phyloP scores from a whole-genome alignment of 2,113 vertebrate genomes.

The Embiotoca jacksoni region DNA sequence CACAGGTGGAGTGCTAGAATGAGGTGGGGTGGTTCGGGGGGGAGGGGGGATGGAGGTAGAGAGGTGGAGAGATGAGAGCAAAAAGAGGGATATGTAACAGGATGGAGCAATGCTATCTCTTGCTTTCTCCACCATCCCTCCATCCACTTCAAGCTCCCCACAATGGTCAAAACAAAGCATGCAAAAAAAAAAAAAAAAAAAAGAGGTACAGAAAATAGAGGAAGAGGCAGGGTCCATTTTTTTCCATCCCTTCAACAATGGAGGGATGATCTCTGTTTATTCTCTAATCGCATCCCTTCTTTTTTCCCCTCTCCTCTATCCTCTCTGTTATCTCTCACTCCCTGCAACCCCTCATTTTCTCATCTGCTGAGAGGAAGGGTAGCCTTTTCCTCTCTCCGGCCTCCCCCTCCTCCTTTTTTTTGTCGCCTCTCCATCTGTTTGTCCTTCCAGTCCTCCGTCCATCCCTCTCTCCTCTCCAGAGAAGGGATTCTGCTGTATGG shows the following conservation, averaged over 20 bases:
- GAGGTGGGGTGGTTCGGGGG: slow-evolving; percentile 40
- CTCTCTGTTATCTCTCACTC: slow-evolving; percentile 59
- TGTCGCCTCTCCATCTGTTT: slow-evolving; percentile 70
- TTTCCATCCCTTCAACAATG: slow-evolving; percentile 75
- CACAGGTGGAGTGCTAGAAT: slow-evolving; percentile 76
- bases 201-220: slow-evolving; percentile 59
- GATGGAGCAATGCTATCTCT: slow-evolving; percentile 74
- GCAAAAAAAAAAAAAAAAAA: slow-evolving; percentile 25
- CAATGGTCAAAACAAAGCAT: slow-evolving; percentile 70
- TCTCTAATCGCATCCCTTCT: slow-evolving; percentile 75
- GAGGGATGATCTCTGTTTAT: slow-evolving; percentile 80
- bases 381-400: slow-evolving; percentile 53
- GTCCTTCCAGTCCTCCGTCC: slow-evolving; percentile 65
- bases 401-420: slow-evolving; percentile 38
- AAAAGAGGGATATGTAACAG: slow-evolving; percentile 69
- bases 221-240: slow-evolving; percentile 73
- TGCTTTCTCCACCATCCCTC: slow-evolving; percentile 59
- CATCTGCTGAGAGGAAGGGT: slow-evolving; percentile 56
- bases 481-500: slow-evolving; percentile 63
- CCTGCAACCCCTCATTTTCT: slow-evolving; percentile 48
- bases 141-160: slow-evolving; percentile 72
- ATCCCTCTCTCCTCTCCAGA: slow-evolving; percentile 64
- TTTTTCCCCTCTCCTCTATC: slow-evolving; percentile 62
- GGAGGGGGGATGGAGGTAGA: slow-evolving; percentile 56
- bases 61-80: slow-evolving; percentile 58